Conservation (phyloP, 2,888 invertebrate genomes). For the Pyrrhosoma nymphula region DNA sequence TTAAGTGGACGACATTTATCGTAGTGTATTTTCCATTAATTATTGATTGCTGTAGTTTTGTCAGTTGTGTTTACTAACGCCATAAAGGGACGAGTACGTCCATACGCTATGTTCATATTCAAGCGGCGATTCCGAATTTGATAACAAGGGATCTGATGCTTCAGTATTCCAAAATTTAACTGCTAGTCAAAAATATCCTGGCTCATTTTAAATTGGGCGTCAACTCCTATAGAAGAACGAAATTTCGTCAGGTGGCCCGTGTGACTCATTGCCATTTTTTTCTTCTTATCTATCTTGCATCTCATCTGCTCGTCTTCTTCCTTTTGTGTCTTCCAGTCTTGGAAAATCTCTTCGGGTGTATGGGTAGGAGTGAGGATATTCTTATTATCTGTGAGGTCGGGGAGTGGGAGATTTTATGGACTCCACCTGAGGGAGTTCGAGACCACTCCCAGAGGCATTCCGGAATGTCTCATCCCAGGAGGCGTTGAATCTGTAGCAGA, state of each 20-base stretch:
- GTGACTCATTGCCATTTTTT: not conserved
- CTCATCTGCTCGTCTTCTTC: not conserved
- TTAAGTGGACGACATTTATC: too few relatives aligned
- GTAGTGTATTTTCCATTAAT: too few relatives aligned
- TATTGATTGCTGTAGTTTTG: too few relatives aligned
- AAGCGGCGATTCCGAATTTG: too few relatives aligned
- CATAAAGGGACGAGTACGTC: too few relatives aligned
- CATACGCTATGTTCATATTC: too few relatives aligned
- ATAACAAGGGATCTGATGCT: too few relatives aligned
- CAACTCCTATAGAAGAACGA: not conserved
- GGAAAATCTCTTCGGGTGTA: not conserved
- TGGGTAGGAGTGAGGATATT: not conserved
- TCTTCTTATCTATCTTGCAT: not conserved
- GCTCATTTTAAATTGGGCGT: too few relatives aligned
- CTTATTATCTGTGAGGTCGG: not conserved
- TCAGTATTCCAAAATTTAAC: too few relatives aligned
- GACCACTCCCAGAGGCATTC: not conserved
- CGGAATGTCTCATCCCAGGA: not conserved
- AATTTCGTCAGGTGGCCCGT: not conserved
- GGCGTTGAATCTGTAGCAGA: not conserved
- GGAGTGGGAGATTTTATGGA: constrained; percentile 7
- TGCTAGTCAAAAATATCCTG: too few relatives aligned
- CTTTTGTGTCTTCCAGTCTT: not conserved
- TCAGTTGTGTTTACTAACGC: too few relatives aligned
- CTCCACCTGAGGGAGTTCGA: not conserved